These are phyloP conservation scores for Tigriopus californicus DNA, from an alignment of 2,888 invertebrate genomes.

Conservation along the genomic window DNA sequence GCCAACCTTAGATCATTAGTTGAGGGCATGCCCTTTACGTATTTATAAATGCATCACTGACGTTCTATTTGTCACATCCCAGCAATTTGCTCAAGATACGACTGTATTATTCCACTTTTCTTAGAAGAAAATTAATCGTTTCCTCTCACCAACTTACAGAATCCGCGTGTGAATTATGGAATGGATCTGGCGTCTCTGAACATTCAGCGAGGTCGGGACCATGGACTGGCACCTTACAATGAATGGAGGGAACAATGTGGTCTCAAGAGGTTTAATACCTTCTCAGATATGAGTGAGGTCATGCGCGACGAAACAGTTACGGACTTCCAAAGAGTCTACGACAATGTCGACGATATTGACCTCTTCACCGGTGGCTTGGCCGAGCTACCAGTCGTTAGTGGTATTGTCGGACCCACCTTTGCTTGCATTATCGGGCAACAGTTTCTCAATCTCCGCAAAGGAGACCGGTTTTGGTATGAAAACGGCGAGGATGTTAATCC, in stretches of 20 bases:
- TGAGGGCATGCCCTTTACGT: too few species aligned
- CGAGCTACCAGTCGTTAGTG: constrained; percentile 56
- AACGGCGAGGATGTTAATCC: constrained; percentile 36
- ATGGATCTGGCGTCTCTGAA: constrained; percentile 24
- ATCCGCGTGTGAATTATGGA: constrained; percentile 19
- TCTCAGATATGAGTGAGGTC: constrained; percentile 20
- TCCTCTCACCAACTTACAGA: neutral
- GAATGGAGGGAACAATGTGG: constrained; percentile 23
- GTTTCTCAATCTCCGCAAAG: constrained; percentile 48
- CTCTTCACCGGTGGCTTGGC: constrained; percentile 63
- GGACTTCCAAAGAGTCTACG: constrained; percentile 20
- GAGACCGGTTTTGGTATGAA: constrained; percentile 43
- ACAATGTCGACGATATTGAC: constrained; percentile 61
- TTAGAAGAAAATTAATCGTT: neutral
- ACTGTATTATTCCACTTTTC: neutral
- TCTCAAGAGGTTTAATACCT: constrained; percentile 20
- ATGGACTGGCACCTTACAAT: constrained; percentile 24
- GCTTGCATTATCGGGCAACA: constrained; percentile 73
- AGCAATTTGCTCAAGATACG: too few species aligned
- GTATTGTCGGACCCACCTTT: constrained; percentile 65
- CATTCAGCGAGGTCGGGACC: constrained; percentile 24
- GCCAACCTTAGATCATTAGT: too few species aligned
- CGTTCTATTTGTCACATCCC: too few species aligned
- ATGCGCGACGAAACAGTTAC: constrained; percentile 21
- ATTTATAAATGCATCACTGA: too few species aligned